Base-by-base conservation (phyloP, 2,888 invertebrate species). In the Acleris holmiana region DNA sequence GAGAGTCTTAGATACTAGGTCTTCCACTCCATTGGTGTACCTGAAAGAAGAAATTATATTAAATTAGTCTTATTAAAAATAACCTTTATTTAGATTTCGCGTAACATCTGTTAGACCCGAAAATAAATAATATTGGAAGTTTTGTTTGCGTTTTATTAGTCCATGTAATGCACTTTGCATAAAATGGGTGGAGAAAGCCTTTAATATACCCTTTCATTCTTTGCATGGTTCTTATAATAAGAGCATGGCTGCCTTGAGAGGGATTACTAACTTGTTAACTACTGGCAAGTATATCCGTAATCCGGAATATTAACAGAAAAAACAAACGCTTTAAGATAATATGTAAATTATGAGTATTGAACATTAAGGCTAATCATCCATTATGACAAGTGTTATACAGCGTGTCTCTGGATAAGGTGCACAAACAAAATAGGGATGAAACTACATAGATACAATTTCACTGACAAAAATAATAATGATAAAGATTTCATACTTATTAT, bases 241-340 rank as follows among this genome's bases (percentile, higher is more conserved):
- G 80, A 67, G 74, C 85, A 88, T 77, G 81, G 87, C 92, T 91
- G 92, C 92, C 91, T 89, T 75, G 61, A 47, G 84, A 89, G 90
- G 91, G 77, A 77, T 71, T 50, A n/a, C n/a, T 17, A 35, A 8
- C 29, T 13, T 18, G 4, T 13, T 51, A 13, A 17, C 1, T 6
- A 50, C n/a, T 10, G 7, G 25, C 2, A 25, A 7, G 25, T 25
- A 25, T 47, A 10, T 48, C 29, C 29, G 8, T 8, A 29, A 29
- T 29, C 29, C 29, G 25, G 7, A 25, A 25, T 25, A 25, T 25
- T 7, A 25, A 7, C 7, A 6, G 25, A 25, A 25, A 25, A 25
- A 25, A 1, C 6, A 25, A 25, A 23, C 6, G 25, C 8, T 25
- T 1, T 25, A 25, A 2, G 7, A 25, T 25, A 25, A 25, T 25